phyloP scores from a whole-genome alignment of 2,888 invertebrate species.

The Cheilosia grossa region DNA sequence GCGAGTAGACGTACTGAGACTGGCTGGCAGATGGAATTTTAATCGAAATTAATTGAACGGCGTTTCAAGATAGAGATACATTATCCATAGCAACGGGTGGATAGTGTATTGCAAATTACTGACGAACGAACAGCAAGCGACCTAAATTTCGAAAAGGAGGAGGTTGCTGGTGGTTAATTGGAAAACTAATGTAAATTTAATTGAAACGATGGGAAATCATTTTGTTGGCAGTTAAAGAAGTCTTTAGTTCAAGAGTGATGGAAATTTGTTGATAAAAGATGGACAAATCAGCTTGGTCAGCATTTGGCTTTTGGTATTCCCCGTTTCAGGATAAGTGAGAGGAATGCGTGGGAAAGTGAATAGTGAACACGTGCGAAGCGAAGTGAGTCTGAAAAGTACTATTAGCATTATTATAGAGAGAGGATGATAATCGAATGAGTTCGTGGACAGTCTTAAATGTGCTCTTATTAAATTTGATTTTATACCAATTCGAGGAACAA shows the following conservation, averaged over 20 bases:
- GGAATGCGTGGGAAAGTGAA: too few relatives aligned
- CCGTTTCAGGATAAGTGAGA: too few relatives aligned
- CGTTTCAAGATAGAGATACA: slow-evolving; percentile 30
- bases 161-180: slow-evolving; percentile 54
- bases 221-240: slow-evolving; percentile 9
- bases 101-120: slow-evolving; percentile 7
- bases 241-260: background rate
- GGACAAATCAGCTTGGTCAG: too few relatives aligned
- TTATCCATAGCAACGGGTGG: slow-evolving; percentile 9
- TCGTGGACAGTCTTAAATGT: too few relatives aligned
- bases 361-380: too few relatives aligned
- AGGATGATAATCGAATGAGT: too few relatives aligned
- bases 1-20: background rate
- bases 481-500: too few relatives aligned
- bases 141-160: slow-evolving; percentile 42
- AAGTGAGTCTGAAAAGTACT: background rate
- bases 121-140: slow-evolving; percentile 13
- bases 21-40: slow-evolving; percentile 39
- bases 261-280: background rate
- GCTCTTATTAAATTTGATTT: too few relatives aligned
- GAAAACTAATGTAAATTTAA: slow-evolving; percentile 62
- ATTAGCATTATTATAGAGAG: too few relatives aligned
- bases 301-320: too few relatives aligned
- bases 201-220: slow-evolving; percentile 56
- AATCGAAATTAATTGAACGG: slow-evolving; percentile 66